Conservation (phyloP, 2,888 invertebrate species). For the Ophion obscuratus region DNA sequence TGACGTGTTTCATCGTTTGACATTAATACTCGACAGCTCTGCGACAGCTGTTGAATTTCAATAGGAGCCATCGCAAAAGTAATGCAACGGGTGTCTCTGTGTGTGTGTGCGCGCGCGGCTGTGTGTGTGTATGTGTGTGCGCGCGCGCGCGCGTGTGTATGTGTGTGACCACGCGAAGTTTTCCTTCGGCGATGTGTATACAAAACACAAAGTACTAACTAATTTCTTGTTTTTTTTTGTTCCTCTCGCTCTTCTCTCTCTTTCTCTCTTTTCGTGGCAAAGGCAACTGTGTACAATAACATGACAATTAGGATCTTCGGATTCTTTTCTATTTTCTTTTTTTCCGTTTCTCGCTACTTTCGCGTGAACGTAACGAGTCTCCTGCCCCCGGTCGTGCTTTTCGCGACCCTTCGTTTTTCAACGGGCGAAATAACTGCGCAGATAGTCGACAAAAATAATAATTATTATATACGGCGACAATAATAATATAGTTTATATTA, state of each 20-base stretch:
- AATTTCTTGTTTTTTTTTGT: conserved; percentile 36
- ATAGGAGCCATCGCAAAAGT: conserved; percentile 62
- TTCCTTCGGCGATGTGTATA: conserved; percentile 45
- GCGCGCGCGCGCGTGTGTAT: no score
- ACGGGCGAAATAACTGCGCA: conserved; percentile 64
- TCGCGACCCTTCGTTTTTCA: conserved; percentile 34
- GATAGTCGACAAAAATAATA: conserved; percentile 66
- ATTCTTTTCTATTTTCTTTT: conserved; percentile 23
- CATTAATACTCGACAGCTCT: conserved; percentile 64
- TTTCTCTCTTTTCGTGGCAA: conserved; percentile 60
- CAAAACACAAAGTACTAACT: conserved; percentile 47
- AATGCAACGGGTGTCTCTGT: conserved; percentile 43
- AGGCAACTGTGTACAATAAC: conserved; percentile 75
- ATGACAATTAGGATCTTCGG: conserved; percentile 50
- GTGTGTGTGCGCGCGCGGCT: not conserved
- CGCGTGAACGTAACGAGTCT: conserved; percentile 16
- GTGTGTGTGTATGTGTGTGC: no score
- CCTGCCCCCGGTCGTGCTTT: conserved; percentile 32
- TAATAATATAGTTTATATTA: conserved; percentile 73
- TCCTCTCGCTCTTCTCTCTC: not conserved
- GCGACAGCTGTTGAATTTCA: conserved; percentile 59
- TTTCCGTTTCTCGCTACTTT: conserved; percentile 37
- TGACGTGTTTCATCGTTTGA: conserved; percentile 48
- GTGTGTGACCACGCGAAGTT: conserved; percentile 30
- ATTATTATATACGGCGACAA: conserved; percentile 69